A percentile compares a stretch with the other conserved stretches of the same genome.
phyloP scores from a whole-genome alignment of 2,113 vertebrate genomes.

The Zeus faber region DNA sequence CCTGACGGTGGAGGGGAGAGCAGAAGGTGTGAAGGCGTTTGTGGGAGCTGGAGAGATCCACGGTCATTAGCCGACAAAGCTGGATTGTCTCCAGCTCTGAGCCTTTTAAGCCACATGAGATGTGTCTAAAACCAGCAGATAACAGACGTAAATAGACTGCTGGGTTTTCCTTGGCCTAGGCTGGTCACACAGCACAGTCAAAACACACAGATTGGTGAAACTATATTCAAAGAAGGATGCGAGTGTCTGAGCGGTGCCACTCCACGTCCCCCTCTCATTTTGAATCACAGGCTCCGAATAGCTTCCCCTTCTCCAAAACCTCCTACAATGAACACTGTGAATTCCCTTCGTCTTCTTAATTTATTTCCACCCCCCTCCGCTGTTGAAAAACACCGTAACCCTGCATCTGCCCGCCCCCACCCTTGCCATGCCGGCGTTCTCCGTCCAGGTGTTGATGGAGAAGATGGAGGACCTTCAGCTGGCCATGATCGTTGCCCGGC shows the following conservation, averaged over 20 bases:
- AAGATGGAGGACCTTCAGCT: conserved; percentile 99
- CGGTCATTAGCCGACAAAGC: conserved; percentile 18
- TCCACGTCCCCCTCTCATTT: background rate
- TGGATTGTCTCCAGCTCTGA: conserved; percentile 22
- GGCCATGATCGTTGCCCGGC: conserved; percentile 92
- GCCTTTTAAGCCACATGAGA: conserved; percentile 28
- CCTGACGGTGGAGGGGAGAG: conserved; percentile 26
- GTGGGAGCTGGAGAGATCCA: conserved; percentile 4
- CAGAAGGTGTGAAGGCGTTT: conserved; percentile 4
- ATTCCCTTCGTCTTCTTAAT: background rate
- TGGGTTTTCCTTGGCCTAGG: conserved; percentile 50
- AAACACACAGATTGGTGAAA: conserved; percentile 52
- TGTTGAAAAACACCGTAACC: too few species aligned
- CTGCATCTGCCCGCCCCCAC: too few species aligned
- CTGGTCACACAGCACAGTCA: conserved; percentile 41
- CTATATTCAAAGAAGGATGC: conserved; percentile 1
- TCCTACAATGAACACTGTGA: too few species aligned
- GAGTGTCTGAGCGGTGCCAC: background rate
- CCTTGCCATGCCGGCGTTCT: background rate
- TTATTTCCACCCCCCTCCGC: background rate
- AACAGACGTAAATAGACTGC: conserved; percentile 30
- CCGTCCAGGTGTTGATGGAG: conserved; percentile 88
- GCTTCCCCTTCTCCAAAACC: background rate
- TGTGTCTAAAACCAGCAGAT: conserved; percentile 56
- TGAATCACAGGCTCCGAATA: background rate